Evolutionary conservation across 2,888 invertebrate genomes (phyloP).

Genomic region (Onchidella celtica): DNA sequence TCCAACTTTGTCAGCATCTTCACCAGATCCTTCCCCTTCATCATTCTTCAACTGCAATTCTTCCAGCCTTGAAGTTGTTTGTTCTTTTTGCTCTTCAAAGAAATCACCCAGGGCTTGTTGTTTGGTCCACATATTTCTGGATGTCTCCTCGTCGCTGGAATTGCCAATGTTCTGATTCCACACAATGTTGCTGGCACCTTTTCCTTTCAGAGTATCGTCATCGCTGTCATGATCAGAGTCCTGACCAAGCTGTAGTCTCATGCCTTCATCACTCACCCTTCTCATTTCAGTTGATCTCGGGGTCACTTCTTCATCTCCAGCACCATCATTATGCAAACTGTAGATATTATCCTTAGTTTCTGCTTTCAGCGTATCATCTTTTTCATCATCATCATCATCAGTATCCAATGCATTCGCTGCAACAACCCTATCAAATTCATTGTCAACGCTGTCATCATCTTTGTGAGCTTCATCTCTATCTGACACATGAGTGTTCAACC

Average conservation of each 20-base stretch:
- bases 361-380: not conserved
- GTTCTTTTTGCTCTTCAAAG: not conserved
- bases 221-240: slow-evolving; percentile 4
- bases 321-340: not conserved
- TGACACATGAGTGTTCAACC: slow-evolving; percentile 7
- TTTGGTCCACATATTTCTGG: slow-evolving; percentile 10
- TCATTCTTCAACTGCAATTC: not conserved
- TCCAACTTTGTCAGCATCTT: not conserved
- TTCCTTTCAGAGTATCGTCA: slow-evolving; percentile 9
- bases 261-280: not conserved
- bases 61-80: not conserved
- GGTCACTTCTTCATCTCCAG: not conserved
- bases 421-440: not conserved
- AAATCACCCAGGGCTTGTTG: not conserved
- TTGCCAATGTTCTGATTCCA: slow-evolving; percentile 9
- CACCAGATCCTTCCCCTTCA: not conserved
- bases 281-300: not conserved
- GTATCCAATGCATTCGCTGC: not conserved
- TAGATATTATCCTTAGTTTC: not conserved
- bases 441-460: not conserved
- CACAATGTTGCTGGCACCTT: not conserved
- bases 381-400: not conserved
- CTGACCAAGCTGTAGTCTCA: not conserved
- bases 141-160: slow-evolving; percentile 18
- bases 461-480: not conserved